Evolutionary conservation across 1,140 invertebrate genomes (phyloP).

Genomic region (Ceratosolen solmsi): DNA sequence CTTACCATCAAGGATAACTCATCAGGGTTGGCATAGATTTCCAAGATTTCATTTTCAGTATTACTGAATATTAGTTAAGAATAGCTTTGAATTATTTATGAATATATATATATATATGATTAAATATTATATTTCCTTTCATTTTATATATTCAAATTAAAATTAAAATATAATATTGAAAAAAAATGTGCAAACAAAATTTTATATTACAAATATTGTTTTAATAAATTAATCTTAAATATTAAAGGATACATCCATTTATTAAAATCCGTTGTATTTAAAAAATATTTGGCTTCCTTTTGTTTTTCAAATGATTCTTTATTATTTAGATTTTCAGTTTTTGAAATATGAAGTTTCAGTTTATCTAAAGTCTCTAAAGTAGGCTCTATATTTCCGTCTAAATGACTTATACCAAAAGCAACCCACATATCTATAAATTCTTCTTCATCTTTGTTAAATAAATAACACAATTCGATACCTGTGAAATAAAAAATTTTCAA

Average conservation of each 20-base stretch:
- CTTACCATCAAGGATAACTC: constrained; percentile 50
- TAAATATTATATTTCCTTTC: no score
- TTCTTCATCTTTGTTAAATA: constrained; percentile 63
- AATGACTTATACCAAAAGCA: constrained; percentile 61
- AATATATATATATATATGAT: background rate
- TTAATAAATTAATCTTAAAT: constrained; percentile 37
- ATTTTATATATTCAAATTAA: no score
- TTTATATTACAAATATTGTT: no score
- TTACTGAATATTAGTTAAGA: constrained; percentile 53
- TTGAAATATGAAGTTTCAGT: constrained; percentile 57
- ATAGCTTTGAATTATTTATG: constrained; percentile 9
- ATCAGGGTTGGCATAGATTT: constrained; percentile 59
- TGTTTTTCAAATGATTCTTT: background rate
- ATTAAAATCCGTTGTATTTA: constrained; percentile 18
- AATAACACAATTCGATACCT: constrained; percentile 69
- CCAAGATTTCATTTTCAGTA: constrained; percentile 62
- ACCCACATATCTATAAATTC: constrained; percentile 70
- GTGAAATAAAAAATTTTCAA: background rate
- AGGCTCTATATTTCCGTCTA: constrained; percentile 59
- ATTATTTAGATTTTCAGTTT: constrained; percentile 41
- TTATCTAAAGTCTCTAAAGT: constrained; percentile 63
- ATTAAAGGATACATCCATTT: constrained; percentile 59
- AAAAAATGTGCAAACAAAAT: no score
- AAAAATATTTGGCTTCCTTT: constrained; percentile 34
- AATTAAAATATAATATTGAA: no score